Percentiles rank a stretch among this genome's conserved stretches.
Evolutionary conservation across 2,888 invertebrate species (phyloP).

Genomic region (Troilus luridus): DNA sequence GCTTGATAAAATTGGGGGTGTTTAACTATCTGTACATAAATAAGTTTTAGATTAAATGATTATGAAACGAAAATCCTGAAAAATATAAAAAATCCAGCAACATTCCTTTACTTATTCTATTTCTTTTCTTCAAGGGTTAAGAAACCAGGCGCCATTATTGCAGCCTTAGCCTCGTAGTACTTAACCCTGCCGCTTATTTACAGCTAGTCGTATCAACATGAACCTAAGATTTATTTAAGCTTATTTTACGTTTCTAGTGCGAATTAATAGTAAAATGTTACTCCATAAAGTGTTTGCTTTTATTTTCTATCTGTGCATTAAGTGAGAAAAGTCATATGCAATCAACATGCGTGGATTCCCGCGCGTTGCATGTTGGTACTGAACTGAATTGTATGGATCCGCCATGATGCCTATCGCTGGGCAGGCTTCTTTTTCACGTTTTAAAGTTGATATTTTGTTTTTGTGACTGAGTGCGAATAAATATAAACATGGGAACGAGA

Average conservation of each 20-base stretch:
- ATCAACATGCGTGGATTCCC: conserved; percentile 70
- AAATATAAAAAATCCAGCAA: not conserved
- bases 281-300: not conserved
- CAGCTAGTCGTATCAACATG: conserved; percentile 45
- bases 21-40: not conserved
- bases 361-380: conserved; percentile 80
- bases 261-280: conserved; percentile 48
- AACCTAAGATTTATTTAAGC: not conserved
- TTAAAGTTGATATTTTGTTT: conserved; percentile 81
- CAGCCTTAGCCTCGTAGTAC: conserved; percentile 43
- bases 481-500: conserved; percentile 83
- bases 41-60: not conserved
- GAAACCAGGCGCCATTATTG: conserved; percentile 52
- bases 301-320: not conserved
- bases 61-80: not conserved
- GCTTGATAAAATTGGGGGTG: not conserved
- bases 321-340: conserved; percentile 16
- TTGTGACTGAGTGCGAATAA: conserved; percentile 84
- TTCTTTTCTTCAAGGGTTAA: not conserved
- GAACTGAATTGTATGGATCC: conserved; percentile 80
- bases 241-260: not conserved
- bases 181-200: conserved; percentile 57
- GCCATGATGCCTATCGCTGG: conserved; percentile 88
- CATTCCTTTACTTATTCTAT: not conserved
- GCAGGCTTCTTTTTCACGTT: conserved; percentile 82